These are phyloP conservation scores for Agelaius tricolor DNA, from an alignment of 2,113 vertebrate species.

Conservation along the genomic window DNA sequence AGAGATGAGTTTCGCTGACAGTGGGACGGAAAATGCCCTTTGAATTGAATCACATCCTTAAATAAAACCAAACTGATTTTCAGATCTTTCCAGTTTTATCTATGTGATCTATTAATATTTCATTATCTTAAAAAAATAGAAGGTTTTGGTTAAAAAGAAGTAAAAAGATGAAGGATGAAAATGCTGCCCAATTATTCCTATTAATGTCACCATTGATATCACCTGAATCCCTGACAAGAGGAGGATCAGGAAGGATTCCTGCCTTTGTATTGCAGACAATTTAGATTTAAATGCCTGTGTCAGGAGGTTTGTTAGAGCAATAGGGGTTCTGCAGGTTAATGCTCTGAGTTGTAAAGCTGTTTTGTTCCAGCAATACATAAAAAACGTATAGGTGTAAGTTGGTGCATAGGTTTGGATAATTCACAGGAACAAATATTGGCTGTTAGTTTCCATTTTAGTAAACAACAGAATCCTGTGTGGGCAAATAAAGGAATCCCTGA, in stretches of 20 bases:
- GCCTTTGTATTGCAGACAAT: neutral
- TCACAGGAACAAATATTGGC: neutral
- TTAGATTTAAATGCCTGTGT: neutral
- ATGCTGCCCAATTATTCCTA: neutral
- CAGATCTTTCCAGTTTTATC: neutral
- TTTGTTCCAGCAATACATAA: neutral
- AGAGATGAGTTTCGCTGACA: constrained; percentile 23
- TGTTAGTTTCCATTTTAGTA: constrained; percentile 4
- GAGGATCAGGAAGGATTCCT: neutral
- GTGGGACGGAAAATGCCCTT: neutral
- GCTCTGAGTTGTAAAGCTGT: neutral
- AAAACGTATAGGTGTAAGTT: neutral
- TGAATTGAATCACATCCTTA: neutral
- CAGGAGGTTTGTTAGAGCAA: neutral
- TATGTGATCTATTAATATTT: neutral
- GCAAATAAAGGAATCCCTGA: constrained; percentile 44
- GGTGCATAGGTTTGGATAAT: neutral
- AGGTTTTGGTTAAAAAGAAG: neutral
- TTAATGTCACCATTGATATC: neutral
- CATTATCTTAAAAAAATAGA: neutral
- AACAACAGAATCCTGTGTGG: constrained; percentile 36
- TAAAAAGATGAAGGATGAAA: neutral
- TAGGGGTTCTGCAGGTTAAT: neutral
- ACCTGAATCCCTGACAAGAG: neutral
- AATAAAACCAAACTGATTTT: neutral